Evolutionary conservation across 1,140 invertebrate species (phyloP).

Genomic region (Pseudomyrmex pallidus): DNA sequence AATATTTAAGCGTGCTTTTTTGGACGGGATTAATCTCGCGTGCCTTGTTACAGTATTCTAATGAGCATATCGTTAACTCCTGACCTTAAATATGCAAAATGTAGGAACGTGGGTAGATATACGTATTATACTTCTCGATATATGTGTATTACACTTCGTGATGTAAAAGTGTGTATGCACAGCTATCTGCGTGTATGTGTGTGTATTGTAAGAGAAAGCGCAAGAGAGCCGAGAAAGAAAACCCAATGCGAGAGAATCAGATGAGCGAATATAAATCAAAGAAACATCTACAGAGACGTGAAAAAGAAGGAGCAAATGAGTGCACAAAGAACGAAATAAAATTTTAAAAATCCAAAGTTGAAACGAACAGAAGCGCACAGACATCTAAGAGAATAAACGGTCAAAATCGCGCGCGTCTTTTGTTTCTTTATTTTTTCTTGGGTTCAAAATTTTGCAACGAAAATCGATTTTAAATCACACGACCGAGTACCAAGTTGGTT

Average conservation of each 20-base stretch:
- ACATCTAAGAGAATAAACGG: background rate
- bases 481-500: background rate
- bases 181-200: too few species aligned
- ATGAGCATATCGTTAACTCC: conserved; percentile 2
- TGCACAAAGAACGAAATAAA: conserved; percentile 11
- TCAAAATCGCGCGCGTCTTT: background rate
- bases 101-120: too few species aligned
- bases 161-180: conserved; percentile 8
- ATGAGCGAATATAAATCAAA: background rate
- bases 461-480: background rate
- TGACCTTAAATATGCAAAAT: conserved; percentile 17
- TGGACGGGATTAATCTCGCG: conserved; percentile 12
- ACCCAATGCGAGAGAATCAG: background rate
- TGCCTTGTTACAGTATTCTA: background rate
- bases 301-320: conserved; percentile 11
- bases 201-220: background rate
- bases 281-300: background rate
- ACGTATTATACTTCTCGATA: background rate
- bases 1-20: background rate
- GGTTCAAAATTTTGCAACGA: background rate
- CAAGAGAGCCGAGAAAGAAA: background rate
- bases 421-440: background rate
- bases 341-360: background rate
- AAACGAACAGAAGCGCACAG: background rate
- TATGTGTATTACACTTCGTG: background rate